A percentile compares a stretch with the other conserved stretches of the same genome.
phyloP scores from a whole-genome alignment of 2,113 vertebrate species.

The Lampris incognitus region DNA sequence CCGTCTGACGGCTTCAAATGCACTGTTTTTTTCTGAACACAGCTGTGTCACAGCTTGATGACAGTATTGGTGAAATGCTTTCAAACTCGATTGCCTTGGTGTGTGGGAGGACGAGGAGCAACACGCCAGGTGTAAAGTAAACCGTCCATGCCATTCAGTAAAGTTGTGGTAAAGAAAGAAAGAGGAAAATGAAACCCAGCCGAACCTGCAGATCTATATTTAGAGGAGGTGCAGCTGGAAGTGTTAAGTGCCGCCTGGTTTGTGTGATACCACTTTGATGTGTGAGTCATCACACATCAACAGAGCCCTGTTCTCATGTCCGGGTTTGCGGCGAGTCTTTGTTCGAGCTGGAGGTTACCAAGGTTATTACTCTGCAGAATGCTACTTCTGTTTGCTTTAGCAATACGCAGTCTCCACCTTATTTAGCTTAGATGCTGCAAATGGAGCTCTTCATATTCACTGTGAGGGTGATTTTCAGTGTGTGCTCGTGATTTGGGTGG shows the following conservation, averaged over 20 bases:
- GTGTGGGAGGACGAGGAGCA: slow-evolving; percentile 16
- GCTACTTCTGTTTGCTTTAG: background rate
- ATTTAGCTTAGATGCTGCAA: background rate
- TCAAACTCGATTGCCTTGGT: slow-evolving; percentile 21
- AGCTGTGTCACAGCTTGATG: slow-evolving; percentile 10
- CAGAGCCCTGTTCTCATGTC: slow-evolving; percentile 20
- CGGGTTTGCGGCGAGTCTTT: slow-evolving; percentile 31
- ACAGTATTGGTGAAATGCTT: slow-evolving; percentile 32
- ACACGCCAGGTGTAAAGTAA: slow-evolving; percentile 23
- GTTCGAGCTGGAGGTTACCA: slow-evolving; percentile 12
- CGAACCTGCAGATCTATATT: slow-evolving; percentile 45
- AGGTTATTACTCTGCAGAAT: slow-evolving; percentile 7
- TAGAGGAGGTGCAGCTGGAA: slow-evolving; percentile 36
- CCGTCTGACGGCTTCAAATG: slow-evolving; percentile 5
- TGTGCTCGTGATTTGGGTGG: background rate
- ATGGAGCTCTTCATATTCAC: slow-evolving; percentile 23
- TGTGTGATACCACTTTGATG: slow-evolving; percentile 44
- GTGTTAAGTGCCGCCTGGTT: slow-evolving; percentile 35
- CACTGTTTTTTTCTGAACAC: slow-evolving; percentile 18
- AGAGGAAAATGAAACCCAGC: slow-evolving; percentile 20
- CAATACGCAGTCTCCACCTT: background rate
- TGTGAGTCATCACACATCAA: slow-evolving; percentile 42
- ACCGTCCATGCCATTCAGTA: slow-evolving; percentile 15
- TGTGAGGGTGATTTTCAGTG: background rate
- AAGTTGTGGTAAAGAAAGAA: background rate